Percentiles rank a stretch among this genome's conserved stretches.
Conservation (phyloP, 92 coral and sea anemone species). For the Virgularia gustaviana region DNA sequence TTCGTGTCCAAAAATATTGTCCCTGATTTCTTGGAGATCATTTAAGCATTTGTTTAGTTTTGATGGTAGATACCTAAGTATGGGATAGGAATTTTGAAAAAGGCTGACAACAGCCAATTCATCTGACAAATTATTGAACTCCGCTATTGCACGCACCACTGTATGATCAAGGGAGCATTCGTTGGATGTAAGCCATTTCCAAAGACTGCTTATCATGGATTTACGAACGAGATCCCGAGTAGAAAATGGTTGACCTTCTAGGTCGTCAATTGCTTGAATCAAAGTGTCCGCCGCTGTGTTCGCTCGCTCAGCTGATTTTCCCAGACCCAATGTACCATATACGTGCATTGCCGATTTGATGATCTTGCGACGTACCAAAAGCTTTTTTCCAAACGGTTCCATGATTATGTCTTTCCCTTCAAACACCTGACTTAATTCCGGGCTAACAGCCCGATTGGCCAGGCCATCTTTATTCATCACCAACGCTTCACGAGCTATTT, state of each 20-base stretch:
- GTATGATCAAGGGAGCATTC: neutral
- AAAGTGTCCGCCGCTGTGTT: no score
- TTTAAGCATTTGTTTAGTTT: neutral
- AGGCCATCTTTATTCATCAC: conserved; percentile 32
- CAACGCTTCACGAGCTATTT: conserved; percentile 40
- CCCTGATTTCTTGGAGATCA: conserved; percentile 17
- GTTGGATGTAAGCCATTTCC: conserved; percentile 10
- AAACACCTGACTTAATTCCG: conserved; percentile 21
- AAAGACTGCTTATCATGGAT: neutral
- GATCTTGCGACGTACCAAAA: neutral
- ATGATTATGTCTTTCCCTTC: conserved; percentile 14
- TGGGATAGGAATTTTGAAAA: conserved; percentile 22
- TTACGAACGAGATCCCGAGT: neutral
- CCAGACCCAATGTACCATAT: neutral
- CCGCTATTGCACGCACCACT: neutral
- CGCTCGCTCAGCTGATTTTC: neutral
- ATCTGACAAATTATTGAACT: neutral
- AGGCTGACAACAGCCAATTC: neutral
- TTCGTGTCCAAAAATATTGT: conserved; percentile 23
- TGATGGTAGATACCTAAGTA: conserved; percentile 11
- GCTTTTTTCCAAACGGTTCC: neutral
- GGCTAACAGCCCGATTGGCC: conserved; percentile 38
- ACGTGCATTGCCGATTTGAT: conserved; percentile 4
- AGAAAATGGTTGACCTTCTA: neutral
- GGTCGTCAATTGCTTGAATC: neutral